These are phyloP conservation scores for Laticauda laticaudata DNA, from an alignment of 2,113 vertebrate species.

Conservation along the genomic window DNA sequence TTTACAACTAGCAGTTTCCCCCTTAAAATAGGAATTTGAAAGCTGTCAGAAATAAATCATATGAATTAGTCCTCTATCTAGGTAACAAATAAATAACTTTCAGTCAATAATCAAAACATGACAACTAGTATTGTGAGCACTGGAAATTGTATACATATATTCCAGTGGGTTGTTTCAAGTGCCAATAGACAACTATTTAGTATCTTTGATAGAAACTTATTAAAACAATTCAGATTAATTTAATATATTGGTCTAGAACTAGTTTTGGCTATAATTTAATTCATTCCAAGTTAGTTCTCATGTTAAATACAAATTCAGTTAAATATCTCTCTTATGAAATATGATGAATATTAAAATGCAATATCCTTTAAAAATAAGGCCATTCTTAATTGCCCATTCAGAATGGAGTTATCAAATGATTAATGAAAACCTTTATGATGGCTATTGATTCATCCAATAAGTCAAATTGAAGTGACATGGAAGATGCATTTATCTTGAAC, in stretches of 20 bases:
- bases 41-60: conserved; percentile 29
- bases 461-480: not conserved
- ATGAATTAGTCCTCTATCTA: conserved; percentile 22
- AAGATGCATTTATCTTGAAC: not conserved
- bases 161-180: not conserved
- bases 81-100: not conserved
- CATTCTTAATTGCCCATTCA: not conserved
- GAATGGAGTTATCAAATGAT: not conserved
- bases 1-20: not conserved
- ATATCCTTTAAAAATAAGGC: not conserved
- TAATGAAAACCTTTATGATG: not conserved
- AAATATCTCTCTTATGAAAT: not conserved
- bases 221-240: not conserved
- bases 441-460: not conserved
- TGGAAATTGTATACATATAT: not conserved
- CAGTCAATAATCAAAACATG: not conserved
- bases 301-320: not conserved
- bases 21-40: conserved; percentile 27
- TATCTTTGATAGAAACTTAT: not conserved
- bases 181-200: not conserved
- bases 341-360: not conserved
- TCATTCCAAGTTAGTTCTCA: not conserved
- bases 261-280: not conserved
- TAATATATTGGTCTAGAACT: not conserved
- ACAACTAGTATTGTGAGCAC: not conserved